Evolutionary conservation across 2,797 vertebrate species (phyloP).

Genomic region (Spondyliosoma cantharus): DNA sequence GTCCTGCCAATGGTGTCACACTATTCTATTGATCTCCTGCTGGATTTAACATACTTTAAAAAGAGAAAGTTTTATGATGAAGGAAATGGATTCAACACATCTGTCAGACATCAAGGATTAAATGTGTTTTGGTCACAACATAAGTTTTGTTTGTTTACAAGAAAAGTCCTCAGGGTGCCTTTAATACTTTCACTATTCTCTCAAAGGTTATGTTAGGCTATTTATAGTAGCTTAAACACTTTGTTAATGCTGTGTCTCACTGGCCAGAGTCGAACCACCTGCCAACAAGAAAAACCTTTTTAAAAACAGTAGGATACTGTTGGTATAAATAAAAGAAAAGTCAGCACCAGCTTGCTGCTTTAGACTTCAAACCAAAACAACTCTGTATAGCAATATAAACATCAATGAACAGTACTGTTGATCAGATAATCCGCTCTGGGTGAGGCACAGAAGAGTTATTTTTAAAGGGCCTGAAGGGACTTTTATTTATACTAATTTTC

Average conservation of each 20-base stretch:
- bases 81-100: not conserved
- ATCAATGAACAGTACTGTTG: slow-evolving; percentile 1
- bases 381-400: not conserved
- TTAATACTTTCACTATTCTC: not conserved
- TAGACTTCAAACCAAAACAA: slow-evolving; percentile 2
- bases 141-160: not conserved
- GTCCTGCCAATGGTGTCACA: not conserved
- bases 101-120: not conserved
- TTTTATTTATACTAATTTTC: slow-evolving; percentile 1
- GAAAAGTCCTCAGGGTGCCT: not conserved
- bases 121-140: not conserved
- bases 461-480: slow-evolving; percentile 11
- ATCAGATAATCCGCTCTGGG: slow-evolving; percentile 14
- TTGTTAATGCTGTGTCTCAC: not conserved
- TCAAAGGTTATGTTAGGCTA: not conserved
- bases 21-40: not conserved
- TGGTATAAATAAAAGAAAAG: slow-evolving; percentile 14
- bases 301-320: not conserved
- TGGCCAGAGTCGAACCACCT: not conserved
- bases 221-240: slow-evolving; percentile 2
- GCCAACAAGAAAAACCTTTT: slow-evolving; percentile 13
- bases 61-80: not conserved
- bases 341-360: slow-evolving; percentile 7
- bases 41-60: not conserved
- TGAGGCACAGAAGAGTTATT: slow-evolving; percentile 1